Conservation (phyloP, 2,797 vertebrate species). For the Chaenodraco wilsoni region DNA sequence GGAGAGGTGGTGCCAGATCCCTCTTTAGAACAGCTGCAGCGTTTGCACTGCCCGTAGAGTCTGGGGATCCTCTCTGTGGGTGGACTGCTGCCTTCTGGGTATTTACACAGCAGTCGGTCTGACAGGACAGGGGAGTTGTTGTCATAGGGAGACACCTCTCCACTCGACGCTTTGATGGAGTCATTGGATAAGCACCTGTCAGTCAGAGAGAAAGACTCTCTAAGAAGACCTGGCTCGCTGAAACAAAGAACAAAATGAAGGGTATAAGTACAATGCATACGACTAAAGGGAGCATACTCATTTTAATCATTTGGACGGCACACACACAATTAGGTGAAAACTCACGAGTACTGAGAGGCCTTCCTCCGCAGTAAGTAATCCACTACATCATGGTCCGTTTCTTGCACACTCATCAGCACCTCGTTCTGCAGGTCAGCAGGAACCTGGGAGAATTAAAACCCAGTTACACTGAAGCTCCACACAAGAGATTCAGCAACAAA, state of each 20-base stretch:
- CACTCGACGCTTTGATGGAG: conserved; percentile 92
- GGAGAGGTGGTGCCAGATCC: conserved; percentile 83
- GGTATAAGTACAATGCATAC: not conserved
- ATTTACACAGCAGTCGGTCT: conserved; percentile 82
- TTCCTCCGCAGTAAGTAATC: conserved; percentile 95
- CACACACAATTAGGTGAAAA: conserved; percentile 45
- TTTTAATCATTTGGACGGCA: conserved; percentile 4
- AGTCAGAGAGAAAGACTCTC: conserved; percentile 83
- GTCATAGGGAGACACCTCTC: conserved; percentile 95
- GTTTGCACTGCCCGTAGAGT: conserved; percentile 74
- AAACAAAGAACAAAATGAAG: conserved; percentile 27
- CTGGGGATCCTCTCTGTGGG: conserved; percentile 76
- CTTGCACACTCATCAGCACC: conserved; percentile 92
- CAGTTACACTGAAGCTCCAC: conserved; percentile 4
- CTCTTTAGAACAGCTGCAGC: conserved; percentile 76
- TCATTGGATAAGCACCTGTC: conserved; percentile 89
- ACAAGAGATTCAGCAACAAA: not conserved
- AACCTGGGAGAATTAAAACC: conserved; percentile 80
- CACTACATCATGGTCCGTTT: conserved; percentile 96
- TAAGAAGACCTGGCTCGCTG: conserved; percentile 83
- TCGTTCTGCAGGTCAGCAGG: conserved; percentile 95
- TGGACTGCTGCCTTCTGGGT: conserved; percentile 72
- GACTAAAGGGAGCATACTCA: not conserved
- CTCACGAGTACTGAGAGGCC: conserved; percentile 93
- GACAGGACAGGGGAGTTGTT: conserved; percentile 94